These are phyloP conservation scores for Panzeria rudis DNA, from an alignment of 2,888 invertebrate genomes.

Conservation along the genomic window DNA sequence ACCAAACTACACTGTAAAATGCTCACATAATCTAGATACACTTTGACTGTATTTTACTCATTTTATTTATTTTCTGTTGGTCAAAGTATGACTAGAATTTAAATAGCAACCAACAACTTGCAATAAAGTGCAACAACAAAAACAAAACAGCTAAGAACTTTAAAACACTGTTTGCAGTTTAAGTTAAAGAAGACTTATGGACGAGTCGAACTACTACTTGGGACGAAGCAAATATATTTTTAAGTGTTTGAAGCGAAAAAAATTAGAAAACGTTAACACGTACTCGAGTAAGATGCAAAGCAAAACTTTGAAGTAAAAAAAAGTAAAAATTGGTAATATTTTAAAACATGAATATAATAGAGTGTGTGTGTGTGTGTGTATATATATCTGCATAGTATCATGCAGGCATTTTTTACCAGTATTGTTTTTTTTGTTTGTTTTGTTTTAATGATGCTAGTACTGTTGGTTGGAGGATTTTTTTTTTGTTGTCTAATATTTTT, in stretches of 20 bases:
- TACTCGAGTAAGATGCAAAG: slow-evolving; percentile 46
- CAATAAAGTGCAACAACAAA: slow-evolving; percentile 6
- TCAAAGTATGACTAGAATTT: slow-evolving; percentile 68
- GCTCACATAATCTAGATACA: slow-evolving; percentile 70
- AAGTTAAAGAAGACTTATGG: slow-evolving; percentile 53
- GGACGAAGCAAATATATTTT: background rate
- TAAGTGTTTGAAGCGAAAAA: slow-evolving; percentile 56
- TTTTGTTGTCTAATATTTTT: background rate
- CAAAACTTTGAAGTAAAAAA: slow-evolving; percentile 26
- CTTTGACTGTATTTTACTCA: slow-evolving; percentile 68
- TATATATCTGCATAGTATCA: slow-evolving; percentile 24
- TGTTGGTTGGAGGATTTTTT: slow-evolving; percentile 46
- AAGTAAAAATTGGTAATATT: slow-evolving; percentile 58
- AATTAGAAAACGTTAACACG: slow-evolving; percentile 52
- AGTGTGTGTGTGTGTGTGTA: background rate
- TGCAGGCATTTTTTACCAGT: slow-evolving; percentile 28
- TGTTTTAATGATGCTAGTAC: slow-evolving; percentile 40
- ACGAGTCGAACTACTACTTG: slow-evolving; percentile 41
- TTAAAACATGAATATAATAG: slow-evolving; percentile 53
- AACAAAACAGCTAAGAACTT: slow-evolving; percentile 47
- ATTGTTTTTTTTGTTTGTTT: slow-evolving; percentile 18
- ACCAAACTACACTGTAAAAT: slow-evolving; percentile 28
- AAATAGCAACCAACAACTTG: slow-evolving; percentile 58
- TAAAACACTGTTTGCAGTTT: slow-evolving; percentile 17
- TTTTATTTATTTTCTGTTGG: slow-evolving; percentile 54